Conservation (phyloP, 2,888 invertebrate species). For the Drosophila paranaensis region DNA sequence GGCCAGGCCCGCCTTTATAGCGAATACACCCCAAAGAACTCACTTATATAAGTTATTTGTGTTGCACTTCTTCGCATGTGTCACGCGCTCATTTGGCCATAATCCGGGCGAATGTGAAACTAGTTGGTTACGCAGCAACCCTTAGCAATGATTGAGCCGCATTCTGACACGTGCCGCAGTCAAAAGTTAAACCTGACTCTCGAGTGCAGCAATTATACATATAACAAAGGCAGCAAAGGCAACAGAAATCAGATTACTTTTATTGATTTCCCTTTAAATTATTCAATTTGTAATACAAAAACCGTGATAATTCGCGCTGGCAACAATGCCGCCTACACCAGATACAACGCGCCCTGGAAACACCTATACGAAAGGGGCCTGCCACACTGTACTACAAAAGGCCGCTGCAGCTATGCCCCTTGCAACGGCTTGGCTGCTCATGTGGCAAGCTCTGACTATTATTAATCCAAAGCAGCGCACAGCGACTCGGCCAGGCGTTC, state of each 20-base stretch:
- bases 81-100: conserved; percentile 47
- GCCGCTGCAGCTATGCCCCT: not conserved
- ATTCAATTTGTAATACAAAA: conserved; percentile 43
- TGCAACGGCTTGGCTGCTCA: conserved; percentile 29
- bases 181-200: conserved; percentile 31
- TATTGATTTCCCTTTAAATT: conserved; percentile 46
- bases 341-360: not conserved
- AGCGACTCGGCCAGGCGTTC: conserved; percentile 40
- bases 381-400: not conserved
- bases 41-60: conserved; percentile 14
- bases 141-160: conserved; percentile 30
- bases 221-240: conserved; percentile 15
- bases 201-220: conserved; percentile 32
- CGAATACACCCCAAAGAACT: conserved; percentile 25
- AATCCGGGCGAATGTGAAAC: conserved; percentile 41
- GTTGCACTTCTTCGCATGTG: conserved; percentile 44
- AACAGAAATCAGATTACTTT: conserved; percentile 39
- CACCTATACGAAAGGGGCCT: conserved; percentile 4
- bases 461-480: conserved; percentile 32
- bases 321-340: conserved; percentile 41
- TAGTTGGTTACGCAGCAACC: conserved; percentile 35
- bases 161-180: conserved; percentile 49
- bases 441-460: conserved; percentile 44
- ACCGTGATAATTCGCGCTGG: conserved; percentile 18
- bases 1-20: conserved; percentile 18